Percentiles rank a stretch among this genome's conserved stretches.
These are phyloP conservation scores for Diacarnus erythraeanus DNA, from an alignment of 37 sponge, comb jelly and placozoan species.

Conservation along the genomic window DNA sequence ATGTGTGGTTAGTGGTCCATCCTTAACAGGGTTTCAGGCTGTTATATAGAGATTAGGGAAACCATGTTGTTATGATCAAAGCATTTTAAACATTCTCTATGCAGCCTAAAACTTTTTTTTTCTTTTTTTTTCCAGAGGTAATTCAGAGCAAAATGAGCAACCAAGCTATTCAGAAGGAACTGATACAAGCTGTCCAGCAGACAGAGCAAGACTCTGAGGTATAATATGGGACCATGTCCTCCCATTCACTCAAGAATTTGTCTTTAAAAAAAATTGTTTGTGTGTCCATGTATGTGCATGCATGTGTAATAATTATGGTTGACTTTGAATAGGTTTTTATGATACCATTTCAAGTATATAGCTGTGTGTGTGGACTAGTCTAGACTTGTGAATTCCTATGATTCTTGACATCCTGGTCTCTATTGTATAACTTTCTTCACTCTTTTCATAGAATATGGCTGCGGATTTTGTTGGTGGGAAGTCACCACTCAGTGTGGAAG, in stretches of 20 bases:
- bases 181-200: constrained; percentile 6
- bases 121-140: constrained; percentile 9
- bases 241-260: too few relatives aligned
- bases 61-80: too few relatives aligned
- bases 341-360: too few relatives aligned
- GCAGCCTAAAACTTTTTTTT: background rate
- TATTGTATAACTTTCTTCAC: background rate
- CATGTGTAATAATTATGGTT: too few relatives aligned
- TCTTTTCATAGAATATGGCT: constrained; percentile 29
- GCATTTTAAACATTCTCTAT: too few relatives aligned
- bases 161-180: constrained; percentile 27
- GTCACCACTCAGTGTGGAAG: constrained; percentile 23
- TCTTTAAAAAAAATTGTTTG: too few relatives aligned
- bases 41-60: background rate
- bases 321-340: too few relatives aligned
- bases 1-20: too few relatives aligned
- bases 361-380: too few relatives aligned
- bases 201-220: constrained; percentile 61
- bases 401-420: too few relatives aligned
- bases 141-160: constrained; percentile 16
- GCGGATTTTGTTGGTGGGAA: constrained; percentile 37
- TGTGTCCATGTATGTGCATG: too few relatives aligned
- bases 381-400: too few relatives aligned
- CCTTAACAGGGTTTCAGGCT: background rate
- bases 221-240: background rate